Evolutionary conservation across 2,113 vertebrate genomes (phyloP).

Genomic region (Lathamus discolor): DNA sequence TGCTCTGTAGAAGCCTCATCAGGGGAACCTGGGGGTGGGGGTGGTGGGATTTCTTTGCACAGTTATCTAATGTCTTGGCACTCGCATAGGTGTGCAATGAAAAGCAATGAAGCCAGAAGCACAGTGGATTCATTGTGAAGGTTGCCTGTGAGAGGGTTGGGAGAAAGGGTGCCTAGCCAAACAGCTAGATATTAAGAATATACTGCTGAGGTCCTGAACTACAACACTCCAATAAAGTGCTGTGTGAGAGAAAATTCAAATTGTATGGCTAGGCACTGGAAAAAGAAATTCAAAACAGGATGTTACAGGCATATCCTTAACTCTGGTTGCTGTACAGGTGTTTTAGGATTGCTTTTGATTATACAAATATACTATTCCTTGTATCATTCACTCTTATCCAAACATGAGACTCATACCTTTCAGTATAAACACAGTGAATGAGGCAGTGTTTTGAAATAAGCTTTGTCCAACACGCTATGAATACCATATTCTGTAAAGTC

Average conservation of each 20-base stretch:
- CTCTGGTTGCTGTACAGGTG: background rate
- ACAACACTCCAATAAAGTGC: background rate
- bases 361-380: background rate
- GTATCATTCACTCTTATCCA: constrained; percentile 20
- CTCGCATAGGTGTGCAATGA: background rate
- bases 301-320: background rate
- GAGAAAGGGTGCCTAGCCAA: constrained; percentile 1
- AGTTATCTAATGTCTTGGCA: constrained; percentile 20
- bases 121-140: constrained; percentile 49
- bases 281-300: constrained; percentile 3
- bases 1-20: background rate
- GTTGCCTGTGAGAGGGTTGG: background rate
- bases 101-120: constrained; percentile 11
- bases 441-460: constrained; percentile 12
- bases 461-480: constrained; percentile 10
- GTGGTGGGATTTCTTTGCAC: background rate
- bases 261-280: background rate
- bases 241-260: background rate
- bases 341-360: constrained; percentile 24
- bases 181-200: background rate
- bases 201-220: background rate
- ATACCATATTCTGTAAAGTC: constrained; percentile 28
- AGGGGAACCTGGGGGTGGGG: background rate
- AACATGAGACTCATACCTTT: background rate
- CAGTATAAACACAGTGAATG: background rate